A percentile compares a stretch with the other conserved stretches of the same genome.
phyloP scores from a whole-genome alignment of 2,888 invertebrate species.

The Epsilonema sp. region DNA sequence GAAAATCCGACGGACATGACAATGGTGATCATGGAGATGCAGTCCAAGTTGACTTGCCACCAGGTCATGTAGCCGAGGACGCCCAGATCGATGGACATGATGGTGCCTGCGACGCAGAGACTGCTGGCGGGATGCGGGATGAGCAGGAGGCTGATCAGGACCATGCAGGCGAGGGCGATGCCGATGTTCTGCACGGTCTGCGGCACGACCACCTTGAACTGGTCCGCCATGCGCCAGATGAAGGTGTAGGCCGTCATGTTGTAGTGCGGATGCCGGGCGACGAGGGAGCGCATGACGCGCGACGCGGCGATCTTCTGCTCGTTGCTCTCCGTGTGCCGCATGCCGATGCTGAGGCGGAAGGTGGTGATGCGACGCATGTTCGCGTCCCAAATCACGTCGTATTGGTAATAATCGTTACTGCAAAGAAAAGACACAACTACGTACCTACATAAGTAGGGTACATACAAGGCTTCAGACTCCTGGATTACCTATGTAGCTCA shows the following conservation, averaged over 20 bases:
- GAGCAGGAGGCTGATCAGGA: constrained; percentile 71
- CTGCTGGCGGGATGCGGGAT: constrained; percentile 71
- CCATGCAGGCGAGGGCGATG: constrained; percentile 70
- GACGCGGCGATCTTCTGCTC: neutral
- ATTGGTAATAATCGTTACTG: neutral
- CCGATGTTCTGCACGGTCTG: constrained; percentile 43
- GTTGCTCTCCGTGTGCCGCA: neutral
- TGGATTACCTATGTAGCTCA: no score
- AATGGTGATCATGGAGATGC: constrained; percentile 74
- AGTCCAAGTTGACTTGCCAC: constrained; percentile 55
- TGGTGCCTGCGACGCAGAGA: constrained; percentile 75
- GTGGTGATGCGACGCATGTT: neutral
- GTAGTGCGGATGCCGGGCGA: neutral
- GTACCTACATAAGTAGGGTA: no score
- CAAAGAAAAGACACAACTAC: neutral
- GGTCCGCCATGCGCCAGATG: neutral
- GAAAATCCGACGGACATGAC: constrained; percentile 90
- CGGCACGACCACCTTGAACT: neutral
- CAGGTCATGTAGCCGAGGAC: constrained; percentile 82
- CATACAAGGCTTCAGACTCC: no score
- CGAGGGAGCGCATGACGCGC: neutral
- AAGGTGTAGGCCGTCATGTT: neutral
- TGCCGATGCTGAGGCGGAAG: neutral
- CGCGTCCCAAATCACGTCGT: constrained; percentile 2
- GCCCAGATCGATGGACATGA: constrained; percentile 69